phyloP scores from a whole-genome alignment of 30 jellyfish, hydroid and myxozoan genomes.

The Pelagia noctiluca region DNA sequence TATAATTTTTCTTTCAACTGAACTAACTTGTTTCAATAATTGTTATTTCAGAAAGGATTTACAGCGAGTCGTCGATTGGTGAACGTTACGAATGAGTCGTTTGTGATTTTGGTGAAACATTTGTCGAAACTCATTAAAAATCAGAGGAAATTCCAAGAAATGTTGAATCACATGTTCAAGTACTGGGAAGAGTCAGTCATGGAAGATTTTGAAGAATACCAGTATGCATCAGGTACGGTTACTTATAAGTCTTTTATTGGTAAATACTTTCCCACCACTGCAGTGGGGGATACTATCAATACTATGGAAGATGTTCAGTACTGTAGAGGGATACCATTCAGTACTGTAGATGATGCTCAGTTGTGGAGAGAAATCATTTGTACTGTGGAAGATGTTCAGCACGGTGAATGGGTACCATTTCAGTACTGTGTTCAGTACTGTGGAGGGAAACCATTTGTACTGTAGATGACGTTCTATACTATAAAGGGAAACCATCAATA shows the following conservation, averaged over 20 bases:
- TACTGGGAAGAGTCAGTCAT: conserved; percentile 81
- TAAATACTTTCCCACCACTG: too few relatives aligned
- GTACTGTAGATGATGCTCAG: too few relatives aligned
- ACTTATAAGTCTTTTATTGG: not conserved
- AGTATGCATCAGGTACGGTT: conserved; percentile 64
- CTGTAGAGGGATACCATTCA: too few relatives aligned
- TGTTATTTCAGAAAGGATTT: conserved; percentile 46
- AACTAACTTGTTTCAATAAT: not conserved
- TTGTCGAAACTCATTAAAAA: conserved; percentile 59
- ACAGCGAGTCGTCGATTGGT: conserved; percentile 47
- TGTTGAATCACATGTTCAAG: conserved; percentile 62
- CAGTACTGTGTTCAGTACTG: too few relatives aligned
- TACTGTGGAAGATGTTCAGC: too few relatives aligned
- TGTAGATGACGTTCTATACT: too few relatives aligned
- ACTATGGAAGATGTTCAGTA: too few relatives aligned
- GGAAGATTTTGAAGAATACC: conserved; percentile 72
- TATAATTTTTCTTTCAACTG: conserved; percentile 21
- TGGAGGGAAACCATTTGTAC: too few relatives aligned
- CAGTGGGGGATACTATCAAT: too few relatives aligned
- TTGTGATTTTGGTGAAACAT: conserved; percentile 66
- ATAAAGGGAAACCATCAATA: too few relatives aligned
- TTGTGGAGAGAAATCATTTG: too few relatives aligned
- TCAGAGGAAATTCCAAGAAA: conserved; percentile 48
- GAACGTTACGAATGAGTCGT: conserved; percentile 70
- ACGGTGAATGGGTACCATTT: too few relatives aligned